Evolutionary conservation across 2,113 vertebrate genomes (phyloP).

Genomic region (Ivindomyrus marchei): DNA sequence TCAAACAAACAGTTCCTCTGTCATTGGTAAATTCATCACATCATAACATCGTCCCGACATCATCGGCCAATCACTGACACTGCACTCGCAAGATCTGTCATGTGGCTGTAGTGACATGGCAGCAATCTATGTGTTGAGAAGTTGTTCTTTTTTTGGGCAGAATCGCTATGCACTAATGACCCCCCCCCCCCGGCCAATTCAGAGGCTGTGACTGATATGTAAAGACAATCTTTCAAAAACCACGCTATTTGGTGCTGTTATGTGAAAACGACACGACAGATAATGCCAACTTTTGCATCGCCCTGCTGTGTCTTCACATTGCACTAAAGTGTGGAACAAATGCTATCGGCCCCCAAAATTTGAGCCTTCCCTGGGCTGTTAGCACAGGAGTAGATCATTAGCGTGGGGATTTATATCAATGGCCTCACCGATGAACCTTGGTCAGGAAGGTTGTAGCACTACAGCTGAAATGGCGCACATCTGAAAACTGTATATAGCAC

Average conservation of each 20-base stretch:
- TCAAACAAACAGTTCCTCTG: not conserved
- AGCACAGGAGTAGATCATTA: not conserved
- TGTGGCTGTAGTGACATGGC: not conserved
- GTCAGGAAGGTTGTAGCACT: not conserved
- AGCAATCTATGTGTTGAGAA: not conserved
- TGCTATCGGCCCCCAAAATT: not conserved
- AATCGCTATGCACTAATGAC: slow-evolving; percentile 11
- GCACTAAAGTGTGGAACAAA: not conserved
- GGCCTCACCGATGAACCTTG: not conserved
- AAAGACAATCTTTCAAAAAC: slow-evolving; percentile 11
- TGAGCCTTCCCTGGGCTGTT: not conserved
- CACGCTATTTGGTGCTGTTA: not conserved
- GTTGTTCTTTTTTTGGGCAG: not conserved
- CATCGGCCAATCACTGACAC: not conserved
- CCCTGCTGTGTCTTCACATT: not conserved
- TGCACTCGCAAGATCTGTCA: no score
- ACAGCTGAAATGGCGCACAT: not conserved
- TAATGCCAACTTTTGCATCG: not conserved
- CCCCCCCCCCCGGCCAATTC: not conserved
- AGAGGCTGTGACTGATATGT: not conserved
- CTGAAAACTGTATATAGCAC: not conserved
- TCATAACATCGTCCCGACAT: not conserved
- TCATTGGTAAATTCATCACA: not conserved
- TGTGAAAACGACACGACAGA: not conserved
- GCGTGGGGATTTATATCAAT: not conserved